Evolutionary conservation across 2,888 invertebrate genomes (phyloP).

Genomic region (Beris morrisii): DNA sequence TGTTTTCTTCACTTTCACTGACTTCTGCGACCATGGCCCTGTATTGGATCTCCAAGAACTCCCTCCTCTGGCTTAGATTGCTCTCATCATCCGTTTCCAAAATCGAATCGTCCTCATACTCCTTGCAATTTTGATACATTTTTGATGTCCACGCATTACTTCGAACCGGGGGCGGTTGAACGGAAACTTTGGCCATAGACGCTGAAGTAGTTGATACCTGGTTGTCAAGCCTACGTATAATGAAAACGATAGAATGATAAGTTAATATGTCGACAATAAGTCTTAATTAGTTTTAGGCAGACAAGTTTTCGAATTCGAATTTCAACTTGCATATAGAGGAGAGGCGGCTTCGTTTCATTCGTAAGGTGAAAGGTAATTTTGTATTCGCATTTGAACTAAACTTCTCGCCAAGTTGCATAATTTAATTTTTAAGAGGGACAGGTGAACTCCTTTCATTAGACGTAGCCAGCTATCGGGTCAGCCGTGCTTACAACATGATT

Average conservation of each 20-base stretch:
- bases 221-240: slow-evolving; percentile 12
- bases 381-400: too few relatives aligned
- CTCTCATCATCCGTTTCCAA: slow-evolving; percentile 39
- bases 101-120: slow-evolving; percentile 45
- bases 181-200: neutral
- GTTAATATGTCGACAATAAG: neutral
- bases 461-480: too few relatives aligned
- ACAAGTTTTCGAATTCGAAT: too few relatives aligned
- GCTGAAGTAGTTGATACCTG: neutral
- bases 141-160: slow-evolving; percentile 33
- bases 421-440: too few relatives aligned
- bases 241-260: slow-evolving; percentile 10
- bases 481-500: too few relatives aligned
- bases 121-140: slow-evolving; percentile 8
- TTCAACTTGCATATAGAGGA: too few relatives aligned
- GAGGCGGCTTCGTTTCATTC: too few relatives aligned
- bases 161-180: neutral
- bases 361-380: too few relatives aligned
- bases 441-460: too few relatives aligned
- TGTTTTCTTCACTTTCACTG: slow-evolving; percentile 48
- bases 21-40: slow-evolving; percentile 51
- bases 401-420: too few relatives aligned
- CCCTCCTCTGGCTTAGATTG: slow-evolving; percentile 42
- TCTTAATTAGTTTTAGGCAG: too few relatives aligned
- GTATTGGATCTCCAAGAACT: slow-evolving; percentile 50